Conservation (phyloP, 2,797 vertebrate genomes). For the Nyctalus aviator region DNA sequence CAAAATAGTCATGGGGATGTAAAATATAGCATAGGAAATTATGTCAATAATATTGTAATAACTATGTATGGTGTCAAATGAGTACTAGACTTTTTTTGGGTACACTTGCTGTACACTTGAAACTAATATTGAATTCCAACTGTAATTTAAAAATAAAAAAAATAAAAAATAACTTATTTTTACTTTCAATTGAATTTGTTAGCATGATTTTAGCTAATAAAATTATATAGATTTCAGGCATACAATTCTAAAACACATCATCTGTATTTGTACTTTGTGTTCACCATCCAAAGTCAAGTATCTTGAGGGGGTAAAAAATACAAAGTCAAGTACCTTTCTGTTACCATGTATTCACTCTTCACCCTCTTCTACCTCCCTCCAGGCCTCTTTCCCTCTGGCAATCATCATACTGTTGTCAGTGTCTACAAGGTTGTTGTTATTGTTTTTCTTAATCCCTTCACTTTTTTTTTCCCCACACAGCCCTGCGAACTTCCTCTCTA, state of each 20-base stretch:
- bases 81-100: not conserved
- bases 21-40: not conserved
- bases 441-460: not conserved
- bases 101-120: not conserved
- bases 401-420: not conserved
- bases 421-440: not conserved
- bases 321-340: not conserved
- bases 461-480: not conserved
- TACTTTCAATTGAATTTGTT: not conserved
- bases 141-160: not conserved
- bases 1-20: too few species aligned
- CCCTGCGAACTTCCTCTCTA: not conserved
- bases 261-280: not conserved
- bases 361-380: not conserved
- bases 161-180: not conserved
- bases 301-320: not conserved
- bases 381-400: not conserved
- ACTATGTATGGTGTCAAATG: not conserved
- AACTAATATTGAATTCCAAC: not conserved
- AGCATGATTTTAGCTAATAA: not conserved
- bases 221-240: not conserved
- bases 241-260: not conserved
- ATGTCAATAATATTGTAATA: not conserved
- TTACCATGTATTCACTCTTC: not conserved
- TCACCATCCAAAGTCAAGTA: not conserved